Evolutionary conservation across 64 coral and sea anemone genomes (phyloP).

Genomic region (Montipora foliosa): DNA sequence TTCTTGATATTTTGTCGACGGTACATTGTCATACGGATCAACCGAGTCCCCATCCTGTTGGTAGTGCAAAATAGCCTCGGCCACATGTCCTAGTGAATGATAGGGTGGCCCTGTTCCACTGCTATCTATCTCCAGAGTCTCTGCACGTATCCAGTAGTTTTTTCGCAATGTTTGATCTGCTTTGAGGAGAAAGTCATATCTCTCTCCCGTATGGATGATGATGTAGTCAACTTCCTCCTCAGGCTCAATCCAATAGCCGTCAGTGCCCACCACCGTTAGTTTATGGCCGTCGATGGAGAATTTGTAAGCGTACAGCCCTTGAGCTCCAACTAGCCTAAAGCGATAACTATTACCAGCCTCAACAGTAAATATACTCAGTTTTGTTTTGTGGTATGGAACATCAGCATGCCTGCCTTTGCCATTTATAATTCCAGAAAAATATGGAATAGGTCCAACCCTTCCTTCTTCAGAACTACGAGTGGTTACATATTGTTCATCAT

Average conservation of each 20-base stretch:
- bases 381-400: conserved; percentile 45
- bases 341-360: conserved; percentile 47
- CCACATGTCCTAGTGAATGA: conserved; percentile 26
- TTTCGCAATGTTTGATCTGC: conserved; percentile 1
- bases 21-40: conserved; percentile 21
- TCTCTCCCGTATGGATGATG: conserved; percentile 72
- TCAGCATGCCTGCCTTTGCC: conserved; percentile 73
- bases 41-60: not conserved
- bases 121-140: conserved; percentile 39
- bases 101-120: conserved; percentile 7
- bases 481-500: conserved; percentile 12
- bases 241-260: conserved; percentile 63
- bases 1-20: not conserved
- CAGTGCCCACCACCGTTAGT: conserved; percentile 67
- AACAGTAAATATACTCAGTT: conserved; percentile 77
- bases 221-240: conserved; percentile 55
- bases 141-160: conserved; percentile 65
- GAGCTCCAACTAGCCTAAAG: conserved; percentile 71
- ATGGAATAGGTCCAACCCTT: conserved; percentile 58
- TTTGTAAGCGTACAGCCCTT: conserved; percentile 68
- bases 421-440: conserved; percentile 84
- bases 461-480: conserved; percentile 26
- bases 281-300: conserved; percentile 72
- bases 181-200: conserved; percentile 72
- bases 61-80: conserved; percentile 67